These are phyloP conservation scores for Brachyistius frenatus DNA, from an alignment of 2,113 vertebrate genomes.

Conservation along the genomic window DNA sequence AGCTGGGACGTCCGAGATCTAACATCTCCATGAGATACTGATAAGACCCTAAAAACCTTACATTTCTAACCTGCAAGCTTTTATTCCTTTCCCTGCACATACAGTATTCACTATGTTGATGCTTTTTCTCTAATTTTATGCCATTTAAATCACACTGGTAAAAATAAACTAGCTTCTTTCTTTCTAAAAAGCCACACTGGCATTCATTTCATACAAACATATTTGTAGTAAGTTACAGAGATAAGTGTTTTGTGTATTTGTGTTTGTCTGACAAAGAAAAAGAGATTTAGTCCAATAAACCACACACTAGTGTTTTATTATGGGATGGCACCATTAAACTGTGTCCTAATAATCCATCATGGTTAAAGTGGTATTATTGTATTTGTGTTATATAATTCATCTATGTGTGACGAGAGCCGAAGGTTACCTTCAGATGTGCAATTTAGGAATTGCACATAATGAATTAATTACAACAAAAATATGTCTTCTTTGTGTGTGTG, in stretches of 20 bases:
- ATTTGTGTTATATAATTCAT: conserved; percentile 59
- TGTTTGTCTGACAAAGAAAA: conserved; percentile 10
- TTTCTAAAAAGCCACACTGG: no score
- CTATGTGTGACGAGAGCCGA: conserved; percentile 39
- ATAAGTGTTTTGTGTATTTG: no score
- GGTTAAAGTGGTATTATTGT: conserved; percentile 43
- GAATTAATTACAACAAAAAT: no score
- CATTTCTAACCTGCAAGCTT: neutral
- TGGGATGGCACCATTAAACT: conserved; percentile 36
- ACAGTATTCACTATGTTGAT: no score
- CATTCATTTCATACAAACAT: no score
- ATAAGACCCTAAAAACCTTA: neutral
- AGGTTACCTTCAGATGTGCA: neutral
- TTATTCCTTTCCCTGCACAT: neutral
- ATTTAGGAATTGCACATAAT: neutral
- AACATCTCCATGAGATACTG: neutral
- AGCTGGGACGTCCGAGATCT: neutral
- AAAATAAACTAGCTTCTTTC: no score
- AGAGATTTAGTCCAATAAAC: conserved; percentile 19
- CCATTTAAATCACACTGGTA: no score
- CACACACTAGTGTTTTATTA: conserved; percentile 43
- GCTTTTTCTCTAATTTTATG: no score
- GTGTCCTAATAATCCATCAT: conserved; percentile 61
- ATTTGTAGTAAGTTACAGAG: no score
- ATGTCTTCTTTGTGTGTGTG: neutral